Base-by-base conservation (phyloP, 2,797 vertebrate species). In the Onychomys arenicola region DNA sequence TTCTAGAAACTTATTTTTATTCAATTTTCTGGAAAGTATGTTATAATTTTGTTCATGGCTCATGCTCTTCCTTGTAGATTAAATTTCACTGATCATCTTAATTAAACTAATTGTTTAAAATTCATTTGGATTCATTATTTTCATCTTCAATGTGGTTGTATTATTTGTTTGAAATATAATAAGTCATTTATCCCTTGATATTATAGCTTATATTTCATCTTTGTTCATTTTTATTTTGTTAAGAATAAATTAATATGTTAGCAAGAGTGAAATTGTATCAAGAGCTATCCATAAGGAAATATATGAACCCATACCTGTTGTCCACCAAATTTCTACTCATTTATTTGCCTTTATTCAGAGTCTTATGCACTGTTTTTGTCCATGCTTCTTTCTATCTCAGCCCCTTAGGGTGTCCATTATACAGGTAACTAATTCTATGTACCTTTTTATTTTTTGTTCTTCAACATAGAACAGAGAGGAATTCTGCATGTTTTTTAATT, bases 101-200 rank as follows among this genome's bases (percentile, higher is more conserved):
- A 32, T 93, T 93, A 73, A 89, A 75, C 32, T 12, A 32, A 7
- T 67, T 37, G 2, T 17, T 40, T 1, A 32, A 77, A 82, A n/a
- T 17, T 40, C 40, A 37, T 14, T 80, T 88, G 7, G 0, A 1
- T 77, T 63, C 16, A 59, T 80, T 16, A 27, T 23, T 82, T 84
- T 23, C 0, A 3, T 23, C 17, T 76, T 91, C 23, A 61, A 0
- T 23, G 19, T 81, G 17, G 19, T 86, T 89, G 57, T 61, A 55
- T 9, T 78, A 52, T 52, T 57, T 61, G 65, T 78, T 91, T 96
- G 37, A 67, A 65, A 96, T 91, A 88, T 57, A 49, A 2, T 32
- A 80, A 7, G 32, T 32, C 5, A 49, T 77, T 71, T 91, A 19
- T 93, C 46, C 95, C 5, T 65, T 81, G 43, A 3, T 32, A 49